A percentile compares a stretch with the other conserved stretches of the same genome.
Evolutionary conservation across 2,888 invertebrate genomes (phyloP).

Genomic region (Aspidiotus rigidus): DNA sequence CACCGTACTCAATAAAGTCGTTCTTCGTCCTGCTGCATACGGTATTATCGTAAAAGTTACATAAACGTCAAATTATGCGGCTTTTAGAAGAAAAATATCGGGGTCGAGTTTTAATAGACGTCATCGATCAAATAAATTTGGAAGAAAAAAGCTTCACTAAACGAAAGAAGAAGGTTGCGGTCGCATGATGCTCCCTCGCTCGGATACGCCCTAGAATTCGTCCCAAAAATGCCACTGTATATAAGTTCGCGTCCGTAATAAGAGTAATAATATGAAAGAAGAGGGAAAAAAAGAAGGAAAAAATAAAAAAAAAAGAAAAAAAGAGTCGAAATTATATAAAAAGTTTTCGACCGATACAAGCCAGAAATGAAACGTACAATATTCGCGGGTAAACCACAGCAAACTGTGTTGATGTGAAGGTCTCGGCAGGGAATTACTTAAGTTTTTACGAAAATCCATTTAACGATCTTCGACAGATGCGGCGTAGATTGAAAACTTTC

Average conservation of each 20-base stretch:
- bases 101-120: constrained; percentile 10
- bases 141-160: not conserved
- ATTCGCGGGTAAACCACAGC: not conserved
- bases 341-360: not conserved
- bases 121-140: not conserved
- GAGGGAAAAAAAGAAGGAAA: too few relatives aligned
- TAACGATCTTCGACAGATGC: constrained; percentile 17
- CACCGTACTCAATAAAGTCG: too few relatives aligned
- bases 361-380: not conserved
- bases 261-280: too few relatives aligned
- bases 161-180: too few relatives aligned
- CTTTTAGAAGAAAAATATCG: constrained; percentile 9
- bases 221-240: too few relatives aligned
- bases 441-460: constrained; percentile 18
- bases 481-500: constrained; percentile 11
- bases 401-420: not conserved
- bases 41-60: constrained; percentile 9
- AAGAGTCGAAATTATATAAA: not conserved
- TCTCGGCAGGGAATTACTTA: not conserved
- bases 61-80: constrained; percentile 16
- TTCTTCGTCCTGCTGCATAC: not conserved
- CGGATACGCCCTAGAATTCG: too few relatives aligned
- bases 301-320: too few relatives aligned
- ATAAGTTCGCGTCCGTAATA: too few relatives aligned
- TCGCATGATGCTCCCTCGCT: too few relatives aligned